Conservation (phyloP, 1,140 invertebrate genomes). For the Oedothorax gibbosus region DNA sequence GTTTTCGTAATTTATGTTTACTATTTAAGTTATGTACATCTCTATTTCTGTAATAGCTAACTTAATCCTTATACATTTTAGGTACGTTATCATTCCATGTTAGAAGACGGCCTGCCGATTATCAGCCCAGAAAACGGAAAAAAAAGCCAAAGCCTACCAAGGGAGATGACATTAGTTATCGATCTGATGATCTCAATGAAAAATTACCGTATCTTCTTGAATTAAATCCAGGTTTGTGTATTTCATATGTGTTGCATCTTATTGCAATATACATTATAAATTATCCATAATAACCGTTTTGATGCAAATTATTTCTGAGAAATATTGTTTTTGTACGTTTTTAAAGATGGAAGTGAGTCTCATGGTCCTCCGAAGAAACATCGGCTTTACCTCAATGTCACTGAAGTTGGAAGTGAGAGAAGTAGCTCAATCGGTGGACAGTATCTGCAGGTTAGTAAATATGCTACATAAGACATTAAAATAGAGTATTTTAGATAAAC, state of each 20-base stretch:
- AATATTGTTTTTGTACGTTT: background rate
- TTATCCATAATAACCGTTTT: background rate
- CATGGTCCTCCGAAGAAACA: constrained; percentile 73
- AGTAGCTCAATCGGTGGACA: constrained; percentile 68
- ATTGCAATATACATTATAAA: constrained; percentile 19
- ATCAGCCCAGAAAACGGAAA: constrained; percentile 88
- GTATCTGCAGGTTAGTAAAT: constrained; percentile 51
- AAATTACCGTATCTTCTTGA: constrained; percentile 75
- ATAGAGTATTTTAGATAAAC: background rate
- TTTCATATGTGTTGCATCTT: background rate
- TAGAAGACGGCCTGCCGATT: constrained; percentile 86
- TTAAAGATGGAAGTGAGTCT: constrained; percentile 75
- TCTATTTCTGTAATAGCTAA: too few species aligned
- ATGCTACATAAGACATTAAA: background rate
- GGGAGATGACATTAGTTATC: constrained; percentile 70
- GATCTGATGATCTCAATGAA: constrained; percentile 71
- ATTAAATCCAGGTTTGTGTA: constrained; percentile 72
- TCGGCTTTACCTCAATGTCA: constrained; percentile 77
- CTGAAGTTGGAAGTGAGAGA: constrained; percentile 79
- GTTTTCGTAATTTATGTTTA: too few species aligned
- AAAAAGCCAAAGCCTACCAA: constrained; percentile 79
- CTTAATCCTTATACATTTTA: constrained; percentile 65
- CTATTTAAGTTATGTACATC: too few species aligned
- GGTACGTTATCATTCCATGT: constrained; percentile 96
- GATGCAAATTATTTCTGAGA: background rate